Percentiles rank a stretch among this genome's conserved stretches.
Conservation (phyloP, 2,797 vertebrate genomes). For the Mus caroli region DNA sequence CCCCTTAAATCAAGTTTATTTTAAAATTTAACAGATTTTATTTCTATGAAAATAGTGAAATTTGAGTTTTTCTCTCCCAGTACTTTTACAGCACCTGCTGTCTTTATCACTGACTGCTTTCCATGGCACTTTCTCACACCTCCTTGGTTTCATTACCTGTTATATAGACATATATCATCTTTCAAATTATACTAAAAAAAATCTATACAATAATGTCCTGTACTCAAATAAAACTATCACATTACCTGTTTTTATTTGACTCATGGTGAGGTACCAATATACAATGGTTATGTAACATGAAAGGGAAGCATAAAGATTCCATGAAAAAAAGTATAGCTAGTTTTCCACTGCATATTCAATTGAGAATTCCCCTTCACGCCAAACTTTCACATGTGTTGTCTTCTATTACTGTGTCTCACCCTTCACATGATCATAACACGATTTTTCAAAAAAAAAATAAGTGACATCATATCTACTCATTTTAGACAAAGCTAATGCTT, state of each 20-base stretch:
- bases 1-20: constrained; percentile 68
- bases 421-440: neutral
- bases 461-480: neutral
- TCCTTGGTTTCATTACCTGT: constrained; percentile 44
- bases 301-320: neutral
- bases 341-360: constrained; percentile 29
- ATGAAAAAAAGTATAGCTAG: neutral
- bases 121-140: constrained; percentile 32
- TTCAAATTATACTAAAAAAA: constrained; percentile 67
- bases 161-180: constrained; percentile 53
- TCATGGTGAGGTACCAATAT: neutral
- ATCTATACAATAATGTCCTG: neutral
- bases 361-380: neutral
- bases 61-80: constrained; percentile 53
- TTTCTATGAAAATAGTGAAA: constrained; percentile 51
- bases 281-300: neutral
- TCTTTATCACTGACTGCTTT: constrained; percentile 57
- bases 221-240: neutral
- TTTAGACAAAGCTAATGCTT: constrained; percentile 48
- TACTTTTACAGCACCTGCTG: constrained; percentile 19
- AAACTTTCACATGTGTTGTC: neutral
- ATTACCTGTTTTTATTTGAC: neutral
- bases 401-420: neutral
- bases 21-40: constrained; percentile 68
- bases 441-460: constrained; percentile 53